Base-by-base conservation (phyloP, 2,888 invertebrate species). In the Agriotes lineatus region DNA sequence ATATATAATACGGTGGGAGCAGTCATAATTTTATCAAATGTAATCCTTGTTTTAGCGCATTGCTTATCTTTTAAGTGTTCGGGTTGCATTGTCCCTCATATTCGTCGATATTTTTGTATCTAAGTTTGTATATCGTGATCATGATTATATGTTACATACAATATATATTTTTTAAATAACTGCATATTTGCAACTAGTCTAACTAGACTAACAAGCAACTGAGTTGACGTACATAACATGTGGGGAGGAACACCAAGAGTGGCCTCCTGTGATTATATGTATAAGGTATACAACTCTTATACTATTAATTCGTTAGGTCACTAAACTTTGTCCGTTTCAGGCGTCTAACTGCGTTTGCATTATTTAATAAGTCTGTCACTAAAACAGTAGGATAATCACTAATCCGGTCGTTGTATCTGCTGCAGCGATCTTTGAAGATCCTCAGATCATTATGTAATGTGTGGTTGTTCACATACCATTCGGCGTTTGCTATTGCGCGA, bases 391-490 rank as follows among this genome's bases (percentile, higher is more conserved):
- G 37, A n/a, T 37, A 19, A 6, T 44, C 18, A 44, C 19, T 18
- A 44, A 44, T 44, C 18, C 44, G 44, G 19, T 12, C 19, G 1
- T 44, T 18, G 44, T 19, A 44, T 9, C 12, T 42, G 42, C 42
- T 42, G 42, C 42, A 42, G 16, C 2, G 9, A 9, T 42, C 42
- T 42, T 16, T 42, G 42, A 42, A 3, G 42, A 42, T 42, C 42
- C 16, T 42, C 42, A 42, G 42, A 9, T 16, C 16, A n/a, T 42
- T 42, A 3, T 42, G 42, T 42, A 42, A 42, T 42, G 10, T 35
- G n/a, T 2, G 35, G 33, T 48, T 61, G 19, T 6, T 25, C 2
- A 50, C 50, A 35, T 61, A 61, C 50, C 61, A 61, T 33, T 20
- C 48, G 18, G 50, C 50, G 50, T 50, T 61, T 18, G 39, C 10